Base-by-base conservation (phyloP, 2,888 invertebrate species). In the Dryomyza anilis region DNA sequence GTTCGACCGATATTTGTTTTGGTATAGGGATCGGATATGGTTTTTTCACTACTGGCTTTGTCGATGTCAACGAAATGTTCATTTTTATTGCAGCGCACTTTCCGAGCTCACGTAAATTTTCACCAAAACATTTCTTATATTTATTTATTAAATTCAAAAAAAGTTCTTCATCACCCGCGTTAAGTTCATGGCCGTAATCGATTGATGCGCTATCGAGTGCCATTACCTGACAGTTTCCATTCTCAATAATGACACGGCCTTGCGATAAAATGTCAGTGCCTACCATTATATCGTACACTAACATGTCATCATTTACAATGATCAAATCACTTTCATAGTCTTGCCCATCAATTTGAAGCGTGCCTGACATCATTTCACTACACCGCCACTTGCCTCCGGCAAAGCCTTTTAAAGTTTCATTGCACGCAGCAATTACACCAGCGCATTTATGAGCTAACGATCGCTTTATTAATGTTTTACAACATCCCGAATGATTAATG, bases 11-110 rank as follows among this genome's bases (percentile, higher is more conserved):
- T 33, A 65, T 23, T 23, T 61, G 66, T 55, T 68, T 66, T 3
- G 66, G 58, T 12, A 68, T 58, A 7, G 68, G 67, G n/a, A 68
- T 66, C 6, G 45, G 21, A 27, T 68, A 67, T 7, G 57, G 63
- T 3, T 66, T 63, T 12, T 55, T 48, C 1, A 57, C 36, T 4
- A 66, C 23, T n/a, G 64, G 66, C 53, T 64, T 69, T 0, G 29
- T 21, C 7, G 62, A 58, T 8, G 45, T 62, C 7, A 64, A 14
- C 14, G 23, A 19, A n/a, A 67, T 68, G 10, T 67, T 27, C 65
- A 68, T 67, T 60, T 68, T 62, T 1, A 63, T 23, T 5, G 52
- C 1, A 10, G 12, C 50, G 52, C 63, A 63, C 58, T 63, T 64
- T 12, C 69, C 65, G 10, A 68, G 25, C 7, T 69, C 60, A 16